Conservation (phyloP, 92 coral and sea anemone species). For the Epizoanthus rinbou region DNA sequence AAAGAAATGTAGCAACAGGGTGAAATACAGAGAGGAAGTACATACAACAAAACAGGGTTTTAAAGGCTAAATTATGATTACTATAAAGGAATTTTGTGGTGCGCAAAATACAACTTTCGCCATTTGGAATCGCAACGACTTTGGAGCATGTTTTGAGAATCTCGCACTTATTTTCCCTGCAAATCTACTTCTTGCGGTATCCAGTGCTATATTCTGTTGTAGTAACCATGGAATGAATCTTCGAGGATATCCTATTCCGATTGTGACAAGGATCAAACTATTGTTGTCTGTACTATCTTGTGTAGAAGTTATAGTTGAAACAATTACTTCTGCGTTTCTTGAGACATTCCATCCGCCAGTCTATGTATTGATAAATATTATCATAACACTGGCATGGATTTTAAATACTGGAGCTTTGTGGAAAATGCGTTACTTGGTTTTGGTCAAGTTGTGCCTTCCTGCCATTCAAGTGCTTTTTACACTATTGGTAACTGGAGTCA, state of each 20-base stretch:
- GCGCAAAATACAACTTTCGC: constrained; percentile 50
- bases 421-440: constrained; percentile 63
- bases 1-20: too few species aligned
- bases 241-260: constrained; percentile 36
- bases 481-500: constrained; percentile 49
- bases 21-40: not conserved
- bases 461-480: constrained; percentile 46
- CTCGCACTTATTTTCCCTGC: constrained; percentile 76
- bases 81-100: constrained; percentile 72
- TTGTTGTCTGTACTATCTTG: constrained; percentile 44
- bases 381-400: constrained; percentile 78
- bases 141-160: constrained; percentile 80
- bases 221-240: constrained; percentile 46
- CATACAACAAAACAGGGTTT: not conserved
- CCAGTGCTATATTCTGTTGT: constrained; percentile 63
- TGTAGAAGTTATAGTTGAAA: constrained; percentile 61
- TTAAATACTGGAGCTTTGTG: constrained; percentile 64
- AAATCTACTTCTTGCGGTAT: constrained; percentile 63
- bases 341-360: constrained; percentile 61
- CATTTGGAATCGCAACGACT: constrained; percentile 63
- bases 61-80: constrained; percentile 46
- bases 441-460: constrained; percentile 59
- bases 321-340: constrained; percentile 43
- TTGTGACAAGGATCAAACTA: constrained; percentile 60
- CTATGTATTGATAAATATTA: constrained; percentile 56